Base-by-base conservation (phyloP, 2,113 vertebrate genomes). In the Tragulus kanchil region DNA sequence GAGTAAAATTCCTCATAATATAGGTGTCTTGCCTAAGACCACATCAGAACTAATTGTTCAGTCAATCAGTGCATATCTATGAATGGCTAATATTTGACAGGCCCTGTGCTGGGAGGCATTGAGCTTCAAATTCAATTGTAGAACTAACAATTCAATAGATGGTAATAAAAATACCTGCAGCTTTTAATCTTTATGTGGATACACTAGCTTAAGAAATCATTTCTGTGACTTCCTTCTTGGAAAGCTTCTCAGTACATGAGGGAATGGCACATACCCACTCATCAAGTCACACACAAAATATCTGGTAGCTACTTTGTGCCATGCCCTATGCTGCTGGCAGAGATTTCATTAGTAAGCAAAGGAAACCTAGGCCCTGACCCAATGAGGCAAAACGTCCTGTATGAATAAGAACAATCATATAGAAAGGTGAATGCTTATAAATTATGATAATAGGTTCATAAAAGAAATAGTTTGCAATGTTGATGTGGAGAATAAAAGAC, bases 1-100 rank as follows among this genome's bases (percentile, higher is more conserved):
- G 36, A 61, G 21, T 79, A 58, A 75, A 94, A 89, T 85, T 50
- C 2, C 28, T 92, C 36, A 28, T 83, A 23, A 4, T 62, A 52
- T 31, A 95, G n/a, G 5, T 77, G 2, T 12, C 23, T 0, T 88
- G 26, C 19, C 42, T 73, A 36, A 75, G 50, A 54, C 23, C 50
- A 50, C 15, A 58, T 42, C 3, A 87, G 26, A 97, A 92, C 83
- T 85, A 90, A 71, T 73, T 81, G 84, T 56, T 89, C 59, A 67
- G 7, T 85, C n/a, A 88, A 42, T 36, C 21, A 95, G 36, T 54
- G 90, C 71, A 85, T 31, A 48, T 62, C 67, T 56, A n/a, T 75
- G 42, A 84, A 21, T 69, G 31, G 15, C 78, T 85, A 69, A 84
- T n/a, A 14, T 52, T 8, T 89, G 75, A 54, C 2, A 67, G 61